Base-by-base conservation (phyloP, 2,113 vertebrate species). In the Thunnus maccoyii region DNA sequence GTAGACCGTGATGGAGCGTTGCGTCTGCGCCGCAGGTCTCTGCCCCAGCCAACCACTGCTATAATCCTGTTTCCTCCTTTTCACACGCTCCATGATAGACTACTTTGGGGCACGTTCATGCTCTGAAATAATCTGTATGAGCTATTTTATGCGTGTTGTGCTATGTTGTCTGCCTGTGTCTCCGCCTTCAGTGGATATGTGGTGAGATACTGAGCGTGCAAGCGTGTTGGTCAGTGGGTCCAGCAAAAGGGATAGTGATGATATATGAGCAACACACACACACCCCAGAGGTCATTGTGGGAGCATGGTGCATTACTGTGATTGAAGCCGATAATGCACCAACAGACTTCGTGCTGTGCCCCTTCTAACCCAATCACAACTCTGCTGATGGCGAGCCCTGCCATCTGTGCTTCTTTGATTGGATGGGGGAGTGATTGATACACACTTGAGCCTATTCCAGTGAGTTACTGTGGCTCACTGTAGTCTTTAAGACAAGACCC, bases 301-400 rank as follows among this genome's bases (percentile, higher is more conserved):
- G 76, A 88, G 81, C 84, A 82, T 50, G 78, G 88, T 88, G 89
- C 89, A 92, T 93, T 92, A 92, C 78, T 74, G 78, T 84, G 87
- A 92, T 93, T 90, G 88, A 90, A 92, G 82, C 87, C 51, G 86
- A 91, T 91, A 92, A 92, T 88, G 86, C 84, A 91, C 83, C 84
- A 87, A 86, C 88, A 89, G 87, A 84, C 85, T 86, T 86, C 30
- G 62, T 70, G 72, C 76, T 83, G 56, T 89, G 86, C 68, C 85
- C 83, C 73, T 74, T 87, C 83, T 92, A 93, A 93, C 89, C 89
- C 90, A 91, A 92, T 93, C 91, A 89, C 86, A 83, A 52, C 84
- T 78, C 32, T 72, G 73, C 88, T 86, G 86, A 90, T 87, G 87
- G 88, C 62, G 36, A 80, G 71, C 82, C 83, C 83, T 41, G 22